These are phyloP conservation scores for Irena cyanogastra DNA, from an alignment of 2,113 vertebrate genomes.

Conservation along the genomic window DNA sequence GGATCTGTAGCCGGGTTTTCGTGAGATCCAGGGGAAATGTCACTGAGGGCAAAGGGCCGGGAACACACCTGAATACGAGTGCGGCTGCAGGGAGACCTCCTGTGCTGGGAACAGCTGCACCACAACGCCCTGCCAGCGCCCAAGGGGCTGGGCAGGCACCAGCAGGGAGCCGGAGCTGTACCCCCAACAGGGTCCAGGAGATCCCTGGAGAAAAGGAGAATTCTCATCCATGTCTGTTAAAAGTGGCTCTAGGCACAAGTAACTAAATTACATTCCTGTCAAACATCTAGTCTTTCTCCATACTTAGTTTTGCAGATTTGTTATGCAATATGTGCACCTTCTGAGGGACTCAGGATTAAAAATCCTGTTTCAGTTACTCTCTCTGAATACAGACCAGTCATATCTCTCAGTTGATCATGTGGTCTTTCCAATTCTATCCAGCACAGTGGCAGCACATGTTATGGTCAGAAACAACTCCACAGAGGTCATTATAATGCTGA, in stretches of 20 bases:
- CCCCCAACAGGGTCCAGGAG: accelerated
- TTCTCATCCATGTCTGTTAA: neutral
- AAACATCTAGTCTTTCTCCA: neutral
- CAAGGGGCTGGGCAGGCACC: neutral
- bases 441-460: neutral
- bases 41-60: conserved; percentile 57
- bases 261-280: neutral
- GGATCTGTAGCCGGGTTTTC: conserved; percentile 85
- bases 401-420: accelerated
- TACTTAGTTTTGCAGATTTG: neutral
- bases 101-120: too few species aligned
- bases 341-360: neutral
- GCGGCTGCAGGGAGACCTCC: neutral
- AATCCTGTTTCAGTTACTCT: neutral
- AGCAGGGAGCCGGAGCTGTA: neutral
- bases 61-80: neutral
- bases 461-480: neutral
- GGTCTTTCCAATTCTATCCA: neutral
- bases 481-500: neutral
- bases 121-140: neutral
- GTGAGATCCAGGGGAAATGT: conserved; percentile 86
- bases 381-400: neutral
- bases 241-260: neutral
- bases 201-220: neutral
- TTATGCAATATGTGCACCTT: neutral